Evolutionary conservation across 2,113 vertebrate genomes (phyloP), one percentile per base, ranked within the genome.

Genomic region (Oreochromis spilurus): DNA sequence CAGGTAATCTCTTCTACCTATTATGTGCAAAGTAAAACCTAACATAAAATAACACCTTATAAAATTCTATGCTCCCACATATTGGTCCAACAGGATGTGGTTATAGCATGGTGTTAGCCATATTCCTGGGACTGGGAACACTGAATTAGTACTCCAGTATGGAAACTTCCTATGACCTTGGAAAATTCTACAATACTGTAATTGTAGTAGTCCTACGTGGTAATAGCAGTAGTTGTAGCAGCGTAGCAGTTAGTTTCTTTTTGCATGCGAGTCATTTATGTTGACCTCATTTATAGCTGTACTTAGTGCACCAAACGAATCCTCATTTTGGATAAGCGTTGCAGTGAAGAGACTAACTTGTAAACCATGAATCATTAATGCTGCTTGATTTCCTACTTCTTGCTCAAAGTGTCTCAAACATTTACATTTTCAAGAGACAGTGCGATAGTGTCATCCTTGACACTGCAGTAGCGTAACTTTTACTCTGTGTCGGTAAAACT

Each of bases 281-380:
- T 79, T 81, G 58, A 80, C 80, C 87, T 31, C 29, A 58, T 90
- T 88, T 52, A 54, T 45, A 53, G 48, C 70, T 62, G 50, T 53
- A 38, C 12, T 89, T 83, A n/a, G 62, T 55, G 21, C 45, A 82
- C 80, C 40, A 26, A 72, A 72, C 79, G 77, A 92, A 78, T 82
- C 4, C 2, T 70, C 53, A 86, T 70, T 57, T 43, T 82, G 53
- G 70, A 88, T 45, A 12, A 55, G 83, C 38, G 75, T 79, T 38
- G 43, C 29, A 14, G 81, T 70, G 55, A 79, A 87, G 38, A 88
- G 60, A 65, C 53, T 45, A 4, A 52, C 78, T 87, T 88, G 29
- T 79, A 82, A 84, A 81, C 58, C 45, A 79, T 85, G 80, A 93
- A 88, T 91, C 82, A 81, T 83, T 88, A 75, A 84, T 6, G 5